Conservation (phyloP, 1,140 invertebrate species). For the Leptonema lineaticorne region DNA sequence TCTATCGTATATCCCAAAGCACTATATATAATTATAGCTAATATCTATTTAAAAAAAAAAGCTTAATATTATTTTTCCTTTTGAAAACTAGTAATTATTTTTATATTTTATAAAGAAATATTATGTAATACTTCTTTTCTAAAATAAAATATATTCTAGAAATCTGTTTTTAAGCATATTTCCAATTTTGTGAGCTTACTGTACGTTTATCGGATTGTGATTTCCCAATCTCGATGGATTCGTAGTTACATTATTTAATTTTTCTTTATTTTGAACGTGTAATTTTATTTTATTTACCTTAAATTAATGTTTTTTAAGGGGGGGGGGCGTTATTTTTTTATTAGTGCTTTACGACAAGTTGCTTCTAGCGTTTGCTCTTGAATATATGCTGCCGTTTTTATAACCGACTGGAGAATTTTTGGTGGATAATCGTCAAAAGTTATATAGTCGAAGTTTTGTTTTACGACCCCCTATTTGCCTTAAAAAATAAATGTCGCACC, state of each 20-base stretch:
- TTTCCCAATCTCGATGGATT: background rate
- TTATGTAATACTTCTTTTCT: too few species aligned
- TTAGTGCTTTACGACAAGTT: background rate
- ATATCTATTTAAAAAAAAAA: too few species aligned
- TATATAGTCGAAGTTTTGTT: conserved; percentile 39
- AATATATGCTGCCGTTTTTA: conserved; percentile 2
- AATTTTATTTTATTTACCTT: background rate
- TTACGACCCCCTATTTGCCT: conserved; percentile 25
- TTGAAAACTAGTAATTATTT: too few species aligned
- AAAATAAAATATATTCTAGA: too few species aligned
- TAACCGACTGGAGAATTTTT: conserved; percentile 27
- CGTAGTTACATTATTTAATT: background rate
- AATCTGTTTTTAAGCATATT: too few species aligned
- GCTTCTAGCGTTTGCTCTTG: too few species aligned
- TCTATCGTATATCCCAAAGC: too few species aligned
- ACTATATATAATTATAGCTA: too few species aligned
- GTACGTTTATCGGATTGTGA: too few species aligned
- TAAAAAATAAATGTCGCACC: conserved; percentile 20
- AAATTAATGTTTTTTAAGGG: background rate
- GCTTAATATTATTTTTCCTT: too few species aligned
- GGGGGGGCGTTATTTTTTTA: background rate
- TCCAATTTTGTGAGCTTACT: too few species aligned
- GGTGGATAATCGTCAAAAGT: conserved; percentile 33
- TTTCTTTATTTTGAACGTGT: background rate
- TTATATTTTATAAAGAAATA: too few species aligned